Conservation (phyloP, 2,113 vertebrate species). For the Trichomycterus rosablanca region DNA sequence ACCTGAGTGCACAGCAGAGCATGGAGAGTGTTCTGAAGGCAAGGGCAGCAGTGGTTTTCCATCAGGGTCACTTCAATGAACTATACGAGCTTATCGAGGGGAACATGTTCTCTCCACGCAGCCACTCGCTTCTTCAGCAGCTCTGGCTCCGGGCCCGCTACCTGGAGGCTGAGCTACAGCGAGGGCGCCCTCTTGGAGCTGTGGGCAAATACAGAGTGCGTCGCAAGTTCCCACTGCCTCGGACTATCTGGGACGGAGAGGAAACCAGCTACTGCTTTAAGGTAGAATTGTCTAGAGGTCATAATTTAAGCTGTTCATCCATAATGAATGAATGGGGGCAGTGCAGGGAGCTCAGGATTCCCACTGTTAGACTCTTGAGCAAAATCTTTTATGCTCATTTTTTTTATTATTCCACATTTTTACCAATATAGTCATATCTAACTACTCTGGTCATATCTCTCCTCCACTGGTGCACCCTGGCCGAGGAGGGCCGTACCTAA, state of each 20-base stretch:
- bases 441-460: too few relatives aligned
- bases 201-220: constrained; percentile 68
- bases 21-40: constrained; percentile 66
- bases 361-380: too few relatives aligned
- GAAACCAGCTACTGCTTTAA: constrained; percentile 71
- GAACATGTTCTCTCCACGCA: constrained; percentile 58
- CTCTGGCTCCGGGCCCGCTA: constrained; percentile 67
- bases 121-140: constrained; percentile 65
- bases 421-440: too few relatives aligned
- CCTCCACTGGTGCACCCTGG: too few relatives aligned
- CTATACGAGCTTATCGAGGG: constrained; percentile 62
- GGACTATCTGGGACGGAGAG: constrained; percentile 69
- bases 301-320: too few relatives aligned
- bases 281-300: too few relatives aligned
- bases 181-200: constrained; percentile 63
- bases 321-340: too few relatives aligned
- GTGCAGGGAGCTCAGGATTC: too few relatives aligned
- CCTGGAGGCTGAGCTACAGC: constrained; percentile 59
- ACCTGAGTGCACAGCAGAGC: constrained; percentile 29
- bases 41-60: constrained; percentile 59
- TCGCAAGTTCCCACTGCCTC: constrained; percentile 63
- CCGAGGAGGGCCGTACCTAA: too few relatives aligned
- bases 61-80: constrained; percentile 61
- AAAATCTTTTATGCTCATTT: too few relatives aligned
- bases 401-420: too few relatives aligned